phyloP scores from a whole-genome alignment of 2,888 invertebrate species.

The Acanthosepion lycidas region DNA sequence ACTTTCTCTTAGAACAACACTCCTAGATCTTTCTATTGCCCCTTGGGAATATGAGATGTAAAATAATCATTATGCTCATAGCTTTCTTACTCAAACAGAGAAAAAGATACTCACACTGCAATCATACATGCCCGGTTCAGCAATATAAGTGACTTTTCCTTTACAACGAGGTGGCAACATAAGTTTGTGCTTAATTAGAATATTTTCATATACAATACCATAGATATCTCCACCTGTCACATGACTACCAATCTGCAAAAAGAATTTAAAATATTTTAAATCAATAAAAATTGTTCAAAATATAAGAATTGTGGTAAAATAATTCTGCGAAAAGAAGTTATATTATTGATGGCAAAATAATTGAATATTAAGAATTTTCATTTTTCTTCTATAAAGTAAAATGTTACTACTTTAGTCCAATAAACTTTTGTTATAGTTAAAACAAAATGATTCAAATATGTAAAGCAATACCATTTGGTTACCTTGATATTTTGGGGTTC shows the following conservation, averaged over 20 bases:
- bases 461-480: constrained; percentile 39
- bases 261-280: neutral
- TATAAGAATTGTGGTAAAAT: neutral
- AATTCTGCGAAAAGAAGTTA: neutral
- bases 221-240: constrained; percentile 98
- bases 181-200: constrained; percentile 97
- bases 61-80: neutral
- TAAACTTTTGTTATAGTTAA: too few species aligned
- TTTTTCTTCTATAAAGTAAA: too few species aligned
- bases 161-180: constrained; percentile 94
- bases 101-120: constrained; percentile 84
- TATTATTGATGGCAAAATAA: neutral
- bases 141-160: constrained; percentile 96
- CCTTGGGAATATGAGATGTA: neutral
- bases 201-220: constrained; percentile 96
- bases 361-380: too few species aligned
- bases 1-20: too few species aligned
- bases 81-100: neutral
- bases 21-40: too few species aligned
- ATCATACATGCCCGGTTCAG: constrained; percentile 91
- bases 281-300: neutral
- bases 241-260: constrained; percentile 89
- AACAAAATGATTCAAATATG: too few species aligned
- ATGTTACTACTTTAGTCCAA: too few species aligned
- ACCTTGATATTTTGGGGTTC: constrained; percentile 69